phyloP scores from a whole-genome alignment of 2,113 vertebrate species.

The Chinchilla lanigera region DNA sequence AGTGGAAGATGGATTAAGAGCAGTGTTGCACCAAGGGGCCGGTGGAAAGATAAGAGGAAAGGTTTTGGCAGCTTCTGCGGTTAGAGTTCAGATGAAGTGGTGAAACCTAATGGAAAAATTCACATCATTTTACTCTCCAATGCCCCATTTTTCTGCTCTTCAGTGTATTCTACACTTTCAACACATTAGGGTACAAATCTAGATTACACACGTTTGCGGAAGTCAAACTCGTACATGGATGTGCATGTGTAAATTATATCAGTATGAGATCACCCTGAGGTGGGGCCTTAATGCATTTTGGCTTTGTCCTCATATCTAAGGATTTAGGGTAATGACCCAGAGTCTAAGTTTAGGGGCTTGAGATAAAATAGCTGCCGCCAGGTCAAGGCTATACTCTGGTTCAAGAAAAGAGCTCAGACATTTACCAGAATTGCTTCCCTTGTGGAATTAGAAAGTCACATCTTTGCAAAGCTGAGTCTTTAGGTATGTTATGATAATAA shows the following conservation, averaged over 20 bases:
- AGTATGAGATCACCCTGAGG: background rate
- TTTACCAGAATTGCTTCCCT: background rate
- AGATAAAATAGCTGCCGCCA: background rate
- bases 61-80: background rate
- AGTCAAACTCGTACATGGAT: background rate
- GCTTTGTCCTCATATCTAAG: background rate
- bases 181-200: background rate
- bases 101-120: background rate
- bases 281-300: background rate
- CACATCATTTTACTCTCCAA: background rate
- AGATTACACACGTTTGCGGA: background rate
- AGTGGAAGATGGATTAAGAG: background rate
- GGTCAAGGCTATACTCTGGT: background rate
- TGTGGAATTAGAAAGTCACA: background rate
- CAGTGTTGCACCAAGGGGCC: background rate
- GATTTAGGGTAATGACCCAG: background rate
- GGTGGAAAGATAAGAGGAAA: background rate
- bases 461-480: background rate
- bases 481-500: background rate
- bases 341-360: background rate
- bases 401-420: background rate
- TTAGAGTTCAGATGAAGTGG: background rate
- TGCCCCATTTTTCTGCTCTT: background rate
- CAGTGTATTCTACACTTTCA: background rate
- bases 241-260: background rate